Evolutionary conservation across 2,797 vertebrate species (phyloP), one percentile per base, ranked within the genome.

Genomic region (Anguilla marmorata): DNA sequence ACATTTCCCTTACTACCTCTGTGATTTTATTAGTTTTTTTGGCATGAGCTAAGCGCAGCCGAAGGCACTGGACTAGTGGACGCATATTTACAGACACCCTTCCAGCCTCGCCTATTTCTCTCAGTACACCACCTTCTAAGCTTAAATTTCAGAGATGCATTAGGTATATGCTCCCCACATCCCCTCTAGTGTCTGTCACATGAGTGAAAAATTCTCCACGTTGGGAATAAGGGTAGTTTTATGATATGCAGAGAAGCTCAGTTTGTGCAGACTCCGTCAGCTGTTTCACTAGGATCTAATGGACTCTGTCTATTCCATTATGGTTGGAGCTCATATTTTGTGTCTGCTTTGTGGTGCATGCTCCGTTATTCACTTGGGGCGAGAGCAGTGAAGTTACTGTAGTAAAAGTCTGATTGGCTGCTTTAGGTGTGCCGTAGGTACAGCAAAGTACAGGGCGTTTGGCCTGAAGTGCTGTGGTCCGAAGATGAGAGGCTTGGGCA

Each of bases 201-300:
- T 69, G 58, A 80, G 69, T 84, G 14, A 16, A 56, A 30, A 27
- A 16, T 76, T 76, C 19, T 37, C 84, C 63, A 66, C 45, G 11
- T 84, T 85, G 83, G 63, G 50, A 54, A n/a, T 30, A 58, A 84
- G 60, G 48, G 58, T 41, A 45, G 63, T 37, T 37, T 33, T 30
- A 56, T 88, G 87, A 90, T 92, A 89, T 92, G 84, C 89, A 82
- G 92, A 33, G 27, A 74, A 30, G 72, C 14, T 33, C 72, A 33
- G 33, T 3, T 30, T 80, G 76, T 6, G 4, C 21, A 21, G 14
- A 80, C 76, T 19, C 37, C 19, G 14, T 41, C 30, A 30, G 2
- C 11, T 74, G 30, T 74, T 74, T n/a, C 8, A 14, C 72, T 7
- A 33, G 41, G 41, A 48, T 9, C 21, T 82, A 50, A 82, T 48